Evolutionary conservation across 1,140 invertebrate genomes (phyloP).

Genomic region (Matsumurasca onukii): DNA sequence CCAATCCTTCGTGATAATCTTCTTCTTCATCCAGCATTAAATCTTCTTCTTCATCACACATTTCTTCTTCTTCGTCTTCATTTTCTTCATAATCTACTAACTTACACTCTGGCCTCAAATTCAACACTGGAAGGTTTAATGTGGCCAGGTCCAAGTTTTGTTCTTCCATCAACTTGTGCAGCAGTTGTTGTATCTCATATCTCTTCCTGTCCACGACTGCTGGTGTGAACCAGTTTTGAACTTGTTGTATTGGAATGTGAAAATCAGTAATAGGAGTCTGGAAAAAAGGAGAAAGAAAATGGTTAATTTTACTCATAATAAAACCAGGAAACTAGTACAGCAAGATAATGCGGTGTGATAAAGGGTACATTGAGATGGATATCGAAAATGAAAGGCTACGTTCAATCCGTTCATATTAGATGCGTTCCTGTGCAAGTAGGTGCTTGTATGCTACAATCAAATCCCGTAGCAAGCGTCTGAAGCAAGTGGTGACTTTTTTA

Average conservation of each 20-base stretch:
- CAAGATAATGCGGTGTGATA: no score
- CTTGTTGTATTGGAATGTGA: conserved; percentile 68
- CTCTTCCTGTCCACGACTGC: conserved; percentile 74
- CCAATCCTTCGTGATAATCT: conserved; percentile 27
- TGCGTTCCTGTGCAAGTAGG: no score
- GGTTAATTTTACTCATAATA: no score
- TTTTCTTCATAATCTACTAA: conserved; percentile 20
- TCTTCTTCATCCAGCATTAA: conserved; percentile 4
- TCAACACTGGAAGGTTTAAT: conserved; percentile 47
- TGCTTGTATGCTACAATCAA: no score
- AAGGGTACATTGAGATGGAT: no score
- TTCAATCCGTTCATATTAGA: no score
- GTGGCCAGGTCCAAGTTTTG: conserved; percentile 49
- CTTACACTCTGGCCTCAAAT: conserved; percentile 2
- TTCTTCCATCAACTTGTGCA: conserved; percentile 67
- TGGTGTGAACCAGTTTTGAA: conserved; percentile 73
- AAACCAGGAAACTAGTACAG: no score
- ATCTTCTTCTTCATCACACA: conserved; percentile 2
- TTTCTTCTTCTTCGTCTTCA: conserved; percentile 29
- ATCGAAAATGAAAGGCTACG: no score
- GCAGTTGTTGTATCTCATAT: conserved; percentile 72
- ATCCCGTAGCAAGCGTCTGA: no score
- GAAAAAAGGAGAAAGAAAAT: conserved; percentile 44
- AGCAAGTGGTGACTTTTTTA: no score
- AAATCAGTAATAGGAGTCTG: conserved; percentile 74